Evolutionary conservation across 1,140 invertebrate species (phyloP), one percentile per base, ranked within the genome.

Genomic region (Artemia franciscana): DNA sequence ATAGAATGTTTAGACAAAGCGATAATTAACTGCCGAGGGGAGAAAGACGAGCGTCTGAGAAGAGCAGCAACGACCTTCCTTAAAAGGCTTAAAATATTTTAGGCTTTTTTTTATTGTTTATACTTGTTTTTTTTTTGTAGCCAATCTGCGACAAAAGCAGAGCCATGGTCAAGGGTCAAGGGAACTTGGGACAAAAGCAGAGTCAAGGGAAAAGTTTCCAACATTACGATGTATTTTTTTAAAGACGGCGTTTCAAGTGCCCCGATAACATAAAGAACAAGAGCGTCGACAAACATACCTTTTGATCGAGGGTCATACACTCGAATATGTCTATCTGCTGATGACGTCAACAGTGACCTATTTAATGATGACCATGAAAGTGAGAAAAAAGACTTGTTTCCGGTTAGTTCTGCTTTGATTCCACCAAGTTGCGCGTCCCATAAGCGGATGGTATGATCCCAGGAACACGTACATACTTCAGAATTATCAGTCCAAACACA

Each of bases 361-460:
- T 80, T 86, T 2, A 87, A 68, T 5, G 79, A 78, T 1, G 91
- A 94, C 76, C 85, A 88, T 64, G 88, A 83, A 2, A 90, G 73
- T 71, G 85, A 83, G 67, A 97, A 85, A 72, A 94, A 91, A 25
- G 89, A 85, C 74, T 96, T 96, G 66, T 91, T 88, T 39, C 88
- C 89, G 60, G 80, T 78, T 65, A 90, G 78, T 72, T 91, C 86
- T 51, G 81, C 78, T 70, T 86, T 88, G 5, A 89, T 80, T 12
- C 83, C 85, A 62, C 83, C 84, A 26, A 87, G 72, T 72, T 91
- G 83, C 24, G 88, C 76, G 75, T 98, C 93, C 95, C 95, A 99
- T 3, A 94, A 68, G 72, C 87, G 85, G 7, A 98, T 75, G 0
- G 91, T 90, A 69, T 98, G 92, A 77, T 99, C 95, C 91, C 92